These are phyloP conservation scores for Drosophila prosaltans DNA, from an alignment of 1,140 invertebrate species.

Conservation along the genomic window DNA sequence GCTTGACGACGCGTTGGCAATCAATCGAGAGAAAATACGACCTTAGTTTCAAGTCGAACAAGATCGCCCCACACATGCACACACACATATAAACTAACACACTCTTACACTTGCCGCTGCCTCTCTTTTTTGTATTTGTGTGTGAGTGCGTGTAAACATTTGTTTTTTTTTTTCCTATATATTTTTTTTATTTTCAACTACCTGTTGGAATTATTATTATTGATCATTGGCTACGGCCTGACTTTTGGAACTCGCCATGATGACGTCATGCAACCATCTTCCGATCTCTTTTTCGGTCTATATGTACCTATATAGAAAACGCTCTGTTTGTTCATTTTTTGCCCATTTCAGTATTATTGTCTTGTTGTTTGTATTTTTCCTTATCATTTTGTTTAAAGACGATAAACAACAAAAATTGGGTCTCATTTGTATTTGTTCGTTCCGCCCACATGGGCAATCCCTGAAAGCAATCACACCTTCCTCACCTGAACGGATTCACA, in stretches of 20 bases:
- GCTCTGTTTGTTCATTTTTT: background rate
- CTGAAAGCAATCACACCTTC: background rate
- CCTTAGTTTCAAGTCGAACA: slow-evolving; percentile 74
- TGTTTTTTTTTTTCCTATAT: background rate
- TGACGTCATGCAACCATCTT: background rate
- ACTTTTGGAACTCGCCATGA: background rate
- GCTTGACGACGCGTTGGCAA: slow-evolving; percentile 14
- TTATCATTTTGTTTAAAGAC: slow-evolving; percentile 45
- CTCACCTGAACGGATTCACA: background rate
- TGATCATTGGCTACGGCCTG: slow-evolving; percentile 4
- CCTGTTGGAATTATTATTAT: slow-evolving; percentile 19
- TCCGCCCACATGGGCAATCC: slow-evolving; percentile 6
- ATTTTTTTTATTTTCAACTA: background rate
- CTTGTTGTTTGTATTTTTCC: slow-evolving; percentile 2
- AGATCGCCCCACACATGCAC: slow-evolving; percentile 47
- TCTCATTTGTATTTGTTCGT: slow-evolving; percentile 12
- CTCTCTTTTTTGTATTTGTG: background rate
- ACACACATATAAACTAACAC: slow-evolving; percentile 14
- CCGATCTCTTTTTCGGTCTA: background rate
- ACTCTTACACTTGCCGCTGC: background rate
- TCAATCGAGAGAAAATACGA: slow-evolving; percentile 35
- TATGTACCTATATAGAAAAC: too few relatives aligned
- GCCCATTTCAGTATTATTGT: slow-evolving; percentile 16
- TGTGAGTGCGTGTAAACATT: background rate
- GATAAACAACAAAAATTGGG: slow-evolving; percentile 28